Evolutionary conservation across 2,797 vertebrate genomes (phyloP).

Genomic region (Characodon lateralis): DNA sequence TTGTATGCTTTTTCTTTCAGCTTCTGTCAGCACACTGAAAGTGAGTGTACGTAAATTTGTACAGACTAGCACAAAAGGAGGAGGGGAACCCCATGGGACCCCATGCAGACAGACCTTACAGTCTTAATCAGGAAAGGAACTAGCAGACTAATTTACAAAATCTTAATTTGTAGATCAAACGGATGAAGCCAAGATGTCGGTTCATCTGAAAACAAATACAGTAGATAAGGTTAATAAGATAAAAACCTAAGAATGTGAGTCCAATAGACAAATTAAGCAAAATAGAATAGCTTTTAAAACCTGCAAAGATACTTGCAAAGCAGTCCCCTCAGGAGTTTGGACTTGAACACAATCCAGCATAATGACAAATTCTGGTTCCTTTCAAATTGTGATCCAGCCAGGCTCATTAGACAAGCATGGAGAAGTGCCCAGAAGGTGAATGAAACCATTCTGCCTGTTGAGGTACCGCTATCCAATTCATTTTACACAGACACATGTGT

Average conservation of each 20-base stretch:
- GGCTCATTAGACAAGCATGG: conserved; percentile 47
- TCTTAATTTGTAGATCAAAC: background rate
- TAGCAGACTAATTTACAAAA: conserved; percentile 19
- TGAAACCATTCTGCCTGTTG: conserved; percentile 52
- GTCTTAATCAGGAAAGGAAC: conserved; percentile 14
- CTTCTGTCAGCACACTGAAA: conserved; percentile 71
- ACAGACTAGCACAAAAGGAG: conserved; percentile 35
- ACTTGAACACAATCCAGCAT: background rate
- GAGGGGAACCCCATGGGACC: conserved; percentile 39
- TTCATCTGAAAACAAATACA: background rate
- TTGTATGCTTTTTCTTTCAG: conserved; percentile 63
- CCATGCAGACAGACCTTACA: conserved; percentile 14
- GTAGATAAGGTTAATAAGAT: background rate
- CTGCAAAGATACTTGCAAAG: background rate
- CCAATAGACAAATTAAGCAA: background rate
- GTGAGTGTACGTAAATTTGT: conserved; percentile 26
- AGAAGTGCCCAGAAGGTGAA: conserved; percentile 63
- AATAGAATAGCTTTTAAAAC: background rate
- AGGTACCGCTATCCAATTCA: conserved; percentile 38
- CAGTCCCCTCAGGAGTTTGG: background rate
- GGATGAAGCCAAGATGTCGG: background rate
- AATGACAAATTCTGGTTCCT: conserved; percentile 23
- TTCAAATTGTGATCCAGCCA: conserved; percentile 42
- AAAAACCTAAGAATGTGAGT: background rate
- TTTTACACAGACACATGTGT: conserved; percentile 41